Evolutionary conservation across 2,113 vertebrate genomes (phyloP).

Genomic region (Pyrgilauda ruficollis): DNA sequence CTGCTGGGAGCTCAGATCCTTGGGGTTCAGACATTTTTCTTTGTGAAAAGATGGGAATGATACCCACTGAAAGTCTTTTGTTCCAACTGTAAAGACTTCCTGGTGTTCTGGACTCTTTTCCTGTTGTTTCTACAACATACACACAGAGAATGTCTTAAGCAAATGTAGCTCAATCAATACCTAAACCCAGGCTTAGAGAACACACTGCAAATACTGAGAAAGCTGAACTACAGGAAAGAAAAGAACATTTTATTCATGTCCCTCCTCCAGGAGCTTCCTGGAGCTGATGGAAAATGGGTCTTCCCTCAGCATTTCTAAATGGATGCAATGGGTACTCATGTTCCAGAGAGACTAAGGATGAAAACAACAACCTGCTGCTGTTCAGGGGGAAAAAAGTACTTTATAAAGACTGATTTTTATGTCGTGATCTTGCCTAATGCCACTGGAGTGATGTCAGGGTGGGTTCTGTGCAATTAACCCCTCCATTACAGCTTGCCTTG

Average conservation of each 20-base stretch:
- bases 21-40: not conserved
- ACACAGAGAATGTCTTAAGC: not conserved
- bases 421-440: not conserved
- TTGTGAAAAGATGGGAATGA: constrained; percentile 13
- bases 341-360: not conserved
- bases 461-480: not conserved
- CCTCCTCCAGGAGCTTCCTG: not conserved
- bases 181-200: not conserved
- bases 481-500: not conserved
- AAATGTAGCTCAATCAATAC: not conserved
- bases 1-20: not conserved
- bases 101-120: not conserved
- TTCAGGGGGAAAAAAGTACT: not conserved
- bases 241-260: not conserved
- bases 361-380: not conserved
- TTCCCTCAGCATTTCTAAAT: not conserved
- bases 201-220: not conserved
- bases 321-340: not conserved
- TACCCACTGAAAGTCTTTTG: constrained; percentile 38
- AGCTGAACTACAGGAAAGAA: not conserved
- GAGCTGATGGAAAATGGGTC: not conserved
- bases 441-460: no score
- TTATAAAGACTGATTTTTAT: not conserved
- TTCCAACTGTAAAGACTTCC: constrained; percentile 40
- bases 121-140: constrained; percentile 7